These are phyloP conservation scores for Exaiptasia diaphana DNA, from an alignment of 64 coral and sea anemone genomes.

Conservation along the genomic window DNA sequence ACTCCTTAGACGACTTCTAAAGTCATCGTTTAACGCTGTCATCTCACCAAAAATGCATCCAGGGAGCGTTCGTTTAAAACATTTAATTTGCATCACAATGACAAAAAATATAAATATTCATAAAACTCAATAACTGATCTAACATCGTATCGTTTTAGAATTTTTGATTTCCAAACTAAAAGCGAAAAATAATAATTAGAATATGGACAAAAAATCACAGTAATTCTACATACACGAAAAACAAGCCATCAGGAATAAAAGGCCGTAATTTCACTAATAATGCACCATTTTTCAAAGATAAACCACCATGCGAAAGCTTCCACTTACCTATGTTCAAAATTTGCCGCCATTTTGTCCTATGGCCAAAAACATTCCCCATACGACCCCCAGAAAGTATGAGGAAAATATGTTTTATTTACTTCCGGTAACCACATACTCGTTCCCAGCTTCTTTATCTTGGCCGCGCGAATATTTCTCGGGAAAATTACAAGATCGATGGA, in stretches of 20 bases:
- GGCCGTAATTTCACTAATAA: conserved; percentile 30
- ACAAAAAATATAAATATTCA: conserved; percentile 39
- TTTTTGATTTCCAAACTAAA: conserved; percentile 36
- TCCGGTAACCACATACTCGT: conserved; percentile 3
- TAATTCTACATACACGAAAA: conserved; percentile 26
- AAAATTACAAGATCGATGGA: conserved; percentile 39
- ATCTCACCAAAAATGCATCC: background rate
- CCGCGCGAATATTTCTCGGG: conserved; percentile 30
- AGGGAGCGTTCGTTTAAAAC: conserved; percentile 10
- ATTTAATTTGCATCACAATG: conserved; percentile 35
- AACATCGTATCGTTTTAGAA: conserved; percentile 40
- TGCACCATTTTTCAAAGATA: conserved; percentile 35
- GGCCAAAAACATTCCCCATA: background rate
- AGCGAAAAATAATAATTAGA: conserved; percentile 6
- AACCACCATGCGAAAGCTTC: conserved; percentile 25
- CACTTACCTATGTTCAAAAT: conserved; percentile 21
- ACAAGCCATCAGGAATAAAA: conserved; percentile 12
- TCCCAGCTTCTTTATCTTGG: conserved; percentile 37
- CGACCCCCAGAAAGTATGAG: conserved; percentile 12
- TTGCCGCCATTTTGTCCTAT: conserved; percentile 35
- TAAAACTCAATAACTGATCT: conserved; percentile 19
- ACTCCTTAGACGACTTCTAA: background rate
- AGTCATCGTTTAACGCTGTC: background rate
- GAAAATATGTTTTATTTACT: conserved; percentile 21
- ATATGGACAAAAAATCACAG: conserved; percentile 18